phyloP scores from a whole-genome alignment of 2,797 vertebrate species.

The Phataginus tetradactyla region DNA sequence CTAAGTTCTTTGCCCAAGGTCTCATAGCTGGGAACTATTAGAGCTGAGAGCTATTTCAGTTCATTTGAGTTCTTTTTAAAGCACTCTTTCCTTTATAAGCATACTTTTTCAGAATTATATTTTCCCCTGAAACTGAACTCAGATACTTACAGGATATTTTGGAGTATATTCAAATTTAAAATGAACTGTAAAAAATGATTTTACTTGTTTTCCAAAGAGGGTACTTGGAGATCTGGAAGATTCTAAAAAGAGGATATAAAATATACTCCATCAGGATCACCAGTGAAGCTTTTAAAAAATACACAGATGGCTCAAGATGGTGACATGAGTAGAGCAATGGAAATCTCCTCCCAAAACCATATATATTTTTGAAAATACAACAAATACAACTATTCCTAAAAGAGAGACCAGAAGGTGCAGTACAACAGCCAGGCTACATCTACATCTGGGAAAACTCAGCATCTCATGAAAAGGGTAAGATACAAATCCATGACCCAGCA shows the following conservation, averaged over 20 bases:
- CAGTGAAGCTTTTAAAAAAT: not conserved
- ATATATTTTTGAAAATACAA: too few relatives aligned
- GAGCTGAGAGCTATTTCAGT: not conserved
- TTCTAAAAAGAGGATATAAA: not conserved
- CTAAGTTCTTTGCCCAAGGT: not conserved
- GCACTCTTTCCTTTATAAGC: not conserved
- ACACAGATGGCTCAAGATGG: too few relatives aligned
- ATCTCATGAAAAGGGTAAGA: too few relatives aligned
- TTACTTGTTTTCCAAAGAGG: not conserved
- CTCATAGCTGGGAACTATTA: not conserved
- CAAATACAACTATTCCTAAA: too few relatives aligned
- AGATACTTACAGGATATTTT: not conserved
- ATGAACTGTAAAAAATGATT: not conserved
- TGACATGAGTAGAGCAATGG: too few relatives aligned
- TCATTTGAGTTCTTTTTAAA: not conserved
- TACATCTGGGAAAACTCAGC: too few relatives aligned
- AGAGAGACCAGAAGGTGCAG: too few relatives aligned
- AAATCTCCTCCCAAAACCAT: too few relatives aligned
- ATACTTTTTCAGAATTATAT: not conserved
- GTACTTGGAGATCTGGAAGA: not conserved
- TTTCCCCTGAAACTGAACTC: not conserved
- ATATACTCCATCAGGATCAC: not conserved
- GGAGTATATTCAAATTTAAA: conserved; percentile 16
- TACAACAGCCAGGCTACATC: too few relatives aligned
- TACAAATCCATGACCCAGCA: too few relatives aligned